These are phyloP conservation scores for Drosophila birchii DNA, from an alignment of 2,888 invertebrate genomes.

Conservation along the genomic window DNA sequence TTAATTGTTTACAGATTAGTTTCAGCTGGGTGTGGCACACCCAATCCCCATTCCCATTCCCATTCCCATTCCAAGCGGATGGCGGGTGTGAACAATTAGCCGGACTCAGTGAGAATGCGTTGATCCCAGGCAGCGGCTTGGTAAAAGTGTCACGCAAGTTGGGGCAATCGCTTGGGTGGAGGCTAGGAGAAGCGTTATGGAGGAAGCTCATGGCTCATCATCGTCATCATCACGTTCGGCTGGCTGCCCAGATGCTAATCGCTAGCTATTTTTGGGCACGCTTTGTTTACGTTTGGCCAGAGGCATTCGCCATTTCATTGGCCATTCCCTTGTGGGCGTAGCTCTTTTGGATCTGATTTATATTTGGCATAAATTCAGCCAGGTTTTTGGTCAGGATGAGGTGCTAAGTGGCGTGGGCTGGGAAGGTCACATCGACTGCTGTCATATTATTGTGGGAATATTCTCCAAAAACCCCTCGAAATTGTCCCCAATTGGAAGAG, in stretches of 20 bases:
- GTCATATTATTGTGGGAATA: slow-evolving; percentile 23
- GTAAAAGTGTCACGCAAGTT: slow-evolving; percentile 73
- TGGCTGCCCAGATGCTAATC: slow-evolving; percentile 63
- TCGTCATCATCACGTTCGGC: slow-evolving; percentile 68
- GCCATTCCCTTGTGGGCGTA: slow-evolving; percentile 24
- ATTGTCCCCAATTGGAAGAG: slow-evolving; percentile 51
- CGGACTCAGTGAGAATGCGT: slow-evolving; percentile 39
- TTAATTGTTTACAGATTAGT: slow-evolving; percentile 76
- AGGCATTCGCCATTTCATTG: slow-evolving; percentile 32
- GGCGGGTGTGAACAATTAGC: slow-evolving; percentile 77
- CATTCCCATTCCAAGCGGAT: slow-evolving; percentile 7
- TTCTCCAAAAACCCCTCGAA: not conserved
- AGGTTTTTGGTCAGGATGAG: slow-evolving; percentile 30
- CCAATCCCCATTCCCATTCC: not conserved
- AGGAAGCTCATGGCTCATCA: slow-evolving; percentile 53
- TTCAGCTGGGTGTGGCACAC: slow-evolving; percentile 74
- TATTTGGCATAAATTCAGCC: slow-evolving; percentile 34
- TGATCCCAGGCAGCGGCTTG: slow-evolving; percentile 51
- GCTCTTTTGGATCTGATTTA: slow-evolving; percentile 34
- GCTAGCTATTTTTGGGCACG: slow-evolving; percentile 73
- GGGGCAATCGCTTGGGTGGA: not conserved
- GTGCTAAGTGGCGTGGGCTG: slow-evolving; percentile 13
- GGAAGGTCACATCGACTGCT: not conserved
- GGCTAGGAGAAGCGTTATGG: not conserved
- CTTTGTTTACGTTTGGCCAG: slow-evolving; percentile 58